These are phyloP conservation scores for Hycleus cichorii DNA, from an alignment of 1,140 invertebrate species.

Conservation along the genomic window DNA sequence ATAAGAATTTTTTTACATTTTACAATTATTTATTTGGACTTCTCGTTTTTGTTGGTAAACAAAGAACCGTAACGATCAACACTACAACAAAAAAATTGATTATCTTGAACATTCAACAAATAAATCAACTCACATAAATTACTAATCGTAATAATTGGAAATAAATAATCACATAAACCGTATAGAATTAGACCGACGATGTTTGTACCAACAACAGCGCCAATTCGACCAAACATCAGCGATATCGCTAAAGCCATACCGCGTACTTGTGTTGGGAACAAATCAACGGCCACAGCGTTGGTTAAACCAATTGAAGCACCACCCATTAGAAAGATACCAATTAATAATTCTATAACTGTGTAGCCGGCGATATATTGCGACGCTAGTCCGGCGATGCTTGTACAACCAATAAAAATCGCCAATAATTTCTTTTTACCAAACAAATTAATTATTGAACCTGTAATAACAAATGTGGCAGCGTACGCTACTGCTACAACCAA, in stretches of 20 bases:
- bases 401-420: constrained; percentile 15
- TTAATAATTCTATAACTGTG: constrained; percentile 24
- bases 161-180: constrained; percentile 43
- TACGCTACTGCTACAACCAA: constrained; percentile 45
- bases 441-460: constrained; percentile 45
- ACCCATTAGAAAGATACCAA: constrained; percentile 32
- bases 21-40: neutral
- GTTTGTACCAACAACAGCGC: constrained; percentile 46
- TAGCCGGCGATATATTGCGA: constrained; percentile 26
- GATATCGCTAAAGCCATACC: constrained; percentile 51
- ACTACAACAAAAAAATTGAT: constrained; percentile 13
- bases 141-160: constrained; percentile 42
- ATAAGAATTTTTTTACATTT: neutral
- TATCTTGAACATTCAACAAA: neutral
- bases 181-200: constrained; percentile 44
- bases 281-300: constrained; percentile 36
- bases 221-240: constrained; percentile 48
- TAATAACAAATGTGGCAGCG: constrained; percentile 43
- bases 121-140: constrained; percentile 36
- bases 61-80: constrained; percentile 7
- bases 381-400: constrained; percentile 21
- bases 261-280: constrained; percentile 40
- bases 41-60: constrained; percentile 6
- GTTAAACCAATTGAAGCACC: constrained; percentile 34
- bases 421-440: constrained; percentile 41